These are phyloP conservation scores for Cephus runcator DNA, from an alignment of 2,888 invertebrate genomes.

Conservation along the genomic window DNA sequence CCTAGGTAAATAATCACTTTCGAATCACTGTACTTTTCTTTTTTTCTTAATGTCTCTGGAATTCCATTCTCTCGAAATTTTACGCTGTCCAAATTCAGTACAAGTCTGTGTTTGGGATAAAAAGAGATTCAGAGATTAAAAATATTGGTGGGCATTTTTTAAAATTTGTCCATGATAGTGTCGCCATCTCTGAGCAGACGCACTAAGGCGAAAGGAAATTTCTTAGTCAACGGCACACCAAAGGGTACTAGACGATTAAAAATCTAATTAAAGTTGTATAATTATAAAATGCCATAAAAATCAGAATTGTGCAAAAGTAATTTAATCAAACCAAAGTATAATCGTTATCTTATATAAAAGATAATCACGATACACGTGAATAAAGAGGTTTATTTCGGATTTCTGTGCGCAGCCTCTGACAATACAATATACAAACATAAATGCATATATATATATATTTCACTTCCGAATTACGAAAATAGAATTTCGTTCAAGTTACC, in stretches of 20 bases:
- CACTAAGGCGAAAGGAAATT: background rate
- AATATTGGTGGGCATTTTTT: background rate
- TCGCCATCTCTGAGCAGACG: background rate
- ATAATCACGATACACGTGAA: background rate
- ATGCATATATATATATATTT: constrained; percentile 33
- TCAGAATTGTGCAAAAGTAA: background rate
- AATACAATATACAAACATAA: constrained; percentile 40
- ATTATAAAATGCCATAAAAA: background rate
- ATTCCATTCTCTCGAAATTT: background rate
- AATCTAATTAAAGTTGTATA: background rate
- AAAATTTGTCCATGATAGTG: background rate
- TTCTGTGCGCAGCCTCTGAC: constrained; percentile 24
- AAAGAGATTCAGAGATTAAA: background rate
- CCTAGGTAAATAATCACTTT: background rate
- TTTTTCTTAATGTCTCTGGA: background rate
- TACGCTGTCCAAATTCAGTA: background rate
- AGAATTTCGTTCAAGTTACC: constrained; percentile 27
- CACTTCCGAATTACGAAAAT: constrained; percentile 37
- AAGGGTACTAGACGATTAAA: no score
- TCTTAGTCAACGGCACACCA: background rate
- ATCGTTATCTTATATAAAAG: no score
- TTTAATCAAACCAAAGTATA: background rate
- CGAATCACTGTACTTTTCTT: background rate
- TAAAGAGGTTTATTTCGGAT: constrained; percentile 18
- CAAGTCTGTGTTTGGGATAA: background rate